A percentile compares a stretch with the other conserved stretches of the same genome.
These are phyloP conservation scores for Cosmia pyralina DNA, from an alignment of 2,888 invertebrate species.

Conservation along the genomic window DNA sequence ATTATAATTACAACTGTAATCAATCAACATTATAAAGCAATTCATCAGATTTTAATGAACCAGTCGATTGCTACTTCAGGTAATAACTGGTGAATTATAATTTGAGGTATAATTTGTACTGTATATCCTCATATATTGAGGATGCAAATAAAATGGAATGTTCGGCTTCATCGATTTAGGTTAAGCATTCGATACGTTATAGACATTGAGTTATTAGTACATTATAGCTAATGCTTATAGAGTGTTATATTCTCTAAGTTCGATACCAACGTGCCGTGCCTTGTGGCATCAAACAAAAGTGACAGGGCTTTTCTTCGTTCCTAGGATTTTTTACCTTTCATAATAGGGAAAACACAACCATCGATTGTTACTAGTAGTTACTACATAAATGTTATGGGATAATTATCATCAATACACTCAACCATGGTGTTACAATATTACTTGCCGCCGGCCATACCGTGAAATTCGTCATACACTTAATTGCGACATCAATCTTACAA, in stretches of 20 bases:
- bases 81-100: slow-evolving; percentile 44
- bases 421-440: background rate
- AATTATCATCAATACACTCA: background rate
- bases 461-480: slow-evolving; percentile 15
- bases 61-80: slow-evolving; percentile 49
- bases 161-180: slow-evolving; percentile 12
- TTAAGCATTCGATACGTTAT: background rate
- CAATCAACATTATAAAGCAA: slow-evolving; percentile 65
- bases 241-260: too few relatives aligned
- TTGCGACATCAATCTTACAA: slow-evolving; percentile 23
- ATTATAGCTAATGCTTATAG: too few relatives aligned
- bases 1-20: slow-evolving; percentile 61
- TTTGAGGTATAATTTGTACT: slow-evolving; percentile 33
- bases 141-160: slow-evolving; percentile 7
- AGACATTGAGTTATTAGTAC: too few relatives aligned
- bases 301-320: background rate
- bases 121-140: slow-evolving; percentile 26
- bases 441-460: background rate
- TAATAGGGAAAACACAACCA: background rate
- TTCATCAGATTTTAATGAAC: slow-evolving; percentile 57
- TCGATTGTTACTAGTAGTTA: background rate
- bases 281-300: background rate
- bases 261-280: background rate
- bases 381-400: background rate
- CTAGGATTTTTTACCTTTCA: background rate